A percentile compares a stretch with the other conserved stretches of the same genome.
phyloP scores from a whole-genome alignment of 2,113 vertebrate genomes.

The Bufo bufo region DNA sequence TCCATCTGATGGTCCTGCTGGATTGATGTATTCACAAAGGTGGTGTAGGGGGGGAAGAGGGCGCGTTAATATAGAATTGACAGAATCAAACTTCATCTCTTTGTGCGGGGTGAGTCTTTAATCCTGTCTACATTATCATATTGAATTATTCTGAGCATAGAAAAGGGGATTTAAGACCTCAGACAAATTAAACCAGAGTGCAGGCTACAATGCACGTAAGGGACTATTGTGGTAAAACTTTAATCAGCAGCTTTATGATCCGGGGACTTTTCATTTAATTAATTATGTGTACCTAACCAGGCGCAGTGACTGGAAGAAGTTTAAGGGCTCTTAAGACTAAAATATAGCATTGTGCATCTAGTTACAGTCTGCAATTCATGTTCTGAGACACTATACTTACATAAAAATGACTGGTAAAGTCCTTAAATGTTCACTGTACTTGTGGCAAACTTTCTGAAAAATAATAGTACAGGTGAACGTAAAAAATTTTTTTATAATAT shows the following conservation, averaged over 20 bases:
- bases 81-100: neutral
- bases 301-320: neutral
- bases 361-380: neutral
- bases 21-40: neutral
- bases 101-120: neutral
- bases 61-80: neutral
- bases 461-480: no score
- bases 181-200: slow-evolving; percentile 1
- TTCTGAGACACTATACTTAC: neutral
- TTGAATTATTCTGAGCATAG: slow-evolving; percentile 10
- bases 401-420: neutral
- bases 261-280: slow-evolving; percentile 10
- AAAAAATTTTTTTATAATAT: no score
- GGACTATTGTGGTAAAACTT: slow-evolving; percentile 18
- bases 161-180: slow-evolving; percentile 8
- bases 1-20: neutral
- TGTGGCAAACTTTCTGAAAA: no score
- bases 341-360: neutral
- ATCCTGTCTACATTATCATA: slow-evolving; percentile 13
- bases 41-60: neutral
- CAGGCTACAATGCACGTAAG: neutral
- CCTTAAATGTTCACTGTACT: neutral
- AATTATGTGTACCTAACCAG: neutral
- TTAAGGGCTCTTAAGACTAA: neutral
- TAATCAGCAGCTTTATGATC: neutral